Evolutionary conservation across 2,113 vertebrate species (phyloP), one percentile per base, ranked within the genome.

Genomic region (Psilopsiagon aurifrons): DNA sequence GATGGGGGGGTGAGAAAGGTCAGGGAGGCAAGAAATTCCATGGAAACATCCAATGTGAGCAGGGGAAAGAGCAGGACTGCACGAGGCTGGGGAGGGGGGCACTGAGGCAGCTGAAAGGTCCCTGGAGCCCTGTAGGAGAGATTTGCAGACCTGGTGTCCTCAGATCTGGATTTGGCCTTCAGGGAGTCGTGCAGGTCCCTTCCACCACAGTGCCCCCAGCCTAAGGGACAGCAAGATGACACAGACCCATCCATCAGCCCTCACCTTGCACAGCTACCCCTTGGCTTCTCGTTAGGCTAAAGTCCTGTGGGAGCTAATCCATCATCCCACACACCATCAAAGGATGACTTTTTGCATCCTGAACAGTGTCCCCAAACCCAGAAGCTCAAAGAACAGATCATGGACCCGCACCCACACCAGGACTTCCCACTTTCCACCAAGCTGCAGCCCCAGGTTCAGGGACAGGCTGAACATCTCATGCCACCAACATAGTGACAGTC

Each of bases 381-480:
- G n/a, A 37, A 77, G 10, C 24, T 28, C 3, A 2, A 83, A 57
- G 74, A 75, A 44, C 35, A 27, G 29, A 3, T 27, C 17, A 57
- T 0, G 4, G 37, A 43, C 6, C 18, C 33, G 17, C 7, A 66
- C 10, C 10, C 0, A 0, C 11, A 59, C 7, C 2, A 10, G 44
- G 16, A 66, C 29, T 10, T 57, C 39, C 59, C 51, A 8, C 39
- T 17, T n/a, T 3, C 15, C 4, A 3, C 39, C 11, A 17, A 77
- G 43, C 43, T 41, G 52, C 82, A 67, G 44, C 5, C 12, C 37
- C 51, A 35, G 59, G 33, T 7, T n/a, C 59, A 35, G 19, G n/a
- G 60, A 35, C 78, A 59, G 47, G 37, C 18, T 15, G 3, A n/a
- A 33, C 14, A 6, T 47, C 51, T 43, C 16, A 1, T 13, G 25